A percentile compares a stretch with the other conserved stretches of the same genome.
Conservation (phyloP, 2,113 vertebrate genomes). For the Entelurus aequoreus region DNA sequence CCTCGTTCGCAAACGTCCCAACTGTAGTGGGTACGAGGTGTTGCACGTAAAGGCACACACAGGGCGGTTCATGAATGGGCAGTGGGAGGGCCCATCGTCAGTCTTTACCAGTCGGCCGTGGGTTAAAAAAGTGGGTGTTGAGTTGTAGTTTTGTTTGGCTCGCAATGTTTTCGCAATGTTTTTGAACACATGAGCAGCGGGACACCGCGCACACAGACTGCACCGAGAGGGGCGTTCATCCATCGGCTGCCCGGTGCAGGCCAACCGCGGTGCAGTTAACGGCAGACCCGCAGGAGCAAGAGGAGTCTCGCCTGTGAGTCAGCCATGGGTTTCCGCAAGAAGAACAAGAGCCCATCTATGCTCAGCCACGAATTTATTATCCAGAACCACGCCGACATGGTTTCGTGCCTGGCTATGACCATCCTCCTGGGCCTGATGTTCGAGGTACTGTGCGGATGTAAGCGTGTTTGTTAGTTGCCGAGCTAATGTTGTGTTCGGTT, state of each 20-base stretch:
- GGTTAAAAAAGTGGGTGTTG: conserved; percentile 44
- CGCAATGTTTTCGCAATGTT: conserved; percentile 32
- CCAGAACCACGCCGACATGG: conserved; percentile 75
- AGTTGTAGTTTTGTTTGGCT: conserved; percentile 31
- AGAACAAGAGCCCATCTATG: conserved; percentile 71
- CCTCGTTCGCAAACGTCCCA: no score
- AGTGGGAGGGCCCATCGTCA: conserved; percentile 41
- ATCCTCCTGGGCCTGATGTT: conserved; percentile 69
- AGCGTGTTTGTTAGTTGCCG: conserved; percentile 28
- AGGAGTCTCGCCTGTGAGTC: conserved; percentile 24
- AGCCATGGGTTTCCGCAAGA: conserved; percentile 74
- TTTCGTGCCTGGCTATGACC: conserved; percentile 65
- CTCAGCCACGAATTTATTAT: conserved; percentile 78
- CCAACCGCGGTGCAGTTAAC: conserved; percentile 13
- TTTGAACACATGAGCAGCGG: conserved; percentile 34
- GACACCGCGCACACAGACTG: conserved; percentile 20
- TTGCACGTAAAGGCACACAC: conserved; percentile 45
- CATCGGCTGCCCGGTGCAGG: conserved; percentile 12
- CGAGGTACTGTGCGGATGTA: conserved; percentile 66
- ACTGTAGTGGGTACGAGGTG: conserved; percentile 3
- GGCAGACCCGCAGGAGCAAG: conserved; percentile 6
- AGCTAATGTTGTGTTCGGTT: conserved; percentile 29
- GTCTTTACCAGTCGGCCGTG: conserved; percentile 39
- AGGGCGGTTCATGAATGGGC: conserved; percentile 66
- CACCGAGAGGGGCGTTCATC: conserved; percentile 1